Evolutionary conservation across 2,797 vertebrate genomes (phyloP).

Genomic region (Bryconaethiops microstoma): DNA sequence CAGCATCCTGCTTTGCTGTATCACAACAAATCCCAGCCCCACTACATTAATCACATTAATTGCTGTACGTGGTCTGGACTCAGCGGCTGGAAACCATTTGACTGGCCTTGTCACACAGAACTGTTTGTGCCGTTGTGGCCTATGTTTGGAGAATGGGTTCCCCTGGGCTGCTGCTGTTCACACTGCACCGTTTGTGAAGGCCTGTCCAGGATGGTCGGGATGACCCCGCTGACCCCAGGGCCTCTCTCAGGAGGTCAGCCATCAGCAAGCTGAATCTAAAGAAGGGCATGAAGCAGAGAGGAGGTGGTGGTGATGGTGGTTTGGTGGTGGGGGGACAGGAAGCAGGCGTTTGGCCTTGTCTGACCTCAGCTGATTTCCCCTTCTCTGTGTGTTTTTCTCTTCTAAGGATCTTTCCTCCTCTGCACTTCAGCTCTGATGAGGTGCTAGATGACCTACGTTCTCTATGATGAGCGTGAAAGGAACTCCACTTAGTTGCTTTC

Average conservation of each 20-base stretch:
- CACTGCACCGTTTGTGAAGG: slow-evolving; percentile 51
- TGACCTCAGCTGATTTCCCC: slow-evolving; percentile 66
- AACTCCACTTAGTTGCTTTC: slow-evolving; percentile 17
- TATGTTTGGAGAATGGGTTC: slow-evolving; percentile 47
- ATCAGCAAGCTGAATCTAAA: slow-evolving; percentile 54
- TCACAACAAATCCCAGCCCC: slow-evolving; percentile 45
- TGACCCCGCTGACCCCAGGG: slow-evolving; percentile 47
- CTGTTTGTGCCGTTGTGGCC: slow-evolving; percentile 51
- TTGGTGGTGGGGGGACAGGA: slow-evolving; percentile 56
- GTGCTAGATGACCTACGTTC: slow-evolving; percentile 54
- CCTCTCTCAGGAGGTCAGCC: slow-evolving; percentile 52
- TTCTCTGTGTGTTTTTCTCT: slow-evolving; percentile 59
- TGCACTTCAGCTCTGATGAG: slow-evolving; percentile 51
- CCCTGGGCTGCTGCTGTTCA: slow-evolving; percentile 45
- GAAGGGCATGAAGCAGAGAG: slow-evolving; percentile 29
- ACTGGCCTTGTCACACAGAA: slow-evolving; percentile 54
- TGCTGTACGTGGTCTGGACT: slow-evolving; percentile 27
- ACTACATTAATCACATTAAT: slow-evolving; percentile 56
- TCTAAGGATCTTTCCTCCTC: slow-evolving; percentile 51
- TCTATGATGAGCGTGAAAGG: slow-evolving; percentile 19
- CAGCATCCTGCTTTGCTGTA: slow-evolving; percentile 37
- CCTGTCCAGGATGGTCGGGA: slow-evolving; percentile 37
- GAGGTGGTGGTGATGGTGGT: slow-evolving; percentile 23
- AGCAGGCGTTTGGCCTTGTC: slow-evolving; percentile 66
- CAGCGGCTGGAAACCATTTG: slow-evolving; percentile 60